Base-by-base conservation (phyloP, 1,140 invertebrate species). In the Marisa cornuarietis region DNA sequence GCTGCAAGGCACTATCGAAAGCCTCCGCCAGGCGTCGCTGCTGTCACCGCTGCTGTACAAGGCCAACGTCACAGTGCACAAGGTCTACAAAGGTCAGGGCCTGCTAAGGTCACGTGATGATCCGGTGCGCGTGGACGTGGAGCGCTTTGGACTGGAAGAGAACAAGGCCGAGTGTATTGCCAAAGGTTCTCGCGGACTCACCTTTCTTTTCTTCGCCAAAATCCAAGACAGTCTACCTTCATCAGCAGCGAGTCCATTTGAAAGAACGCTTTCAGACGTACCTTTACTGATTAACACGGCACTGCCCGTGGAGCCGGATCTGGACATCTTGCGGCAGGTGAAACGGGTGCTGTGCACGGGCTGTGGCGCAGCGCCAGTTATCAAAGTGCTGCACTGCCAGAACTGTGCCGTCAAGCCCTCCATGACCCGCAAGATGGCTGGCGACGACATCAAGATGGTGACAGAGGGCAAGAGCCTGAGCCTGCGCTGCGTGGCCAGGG, bases 41-140 rank as follows among this genome's bases (percentile, higher is more conserved):
- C 63, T 77, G 49, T n/a, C 76, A 20, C 76, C 76, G 51, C 63
- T 77, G 42, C 65, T 77, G 42, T 69, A 77, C 65, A 77, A 77
- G 76, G 76, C 76, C 63, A 54, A 77, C 31, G 76, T 77, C 26
- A 77, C 42, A 0, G 76, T 77, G 18, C 76, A 68, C 42, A 77
- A 54, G 76, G 65, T 77, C 18, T 77, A 77, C 65, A 77, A 77
- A 31, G 76, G 76, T 24, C 63, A 26, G 42, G 76, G 68, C 20
- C 76, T 77, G 16, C 51, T 77, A 63, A 13, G 31, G 16, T 63
- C 20, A 54, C 31, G 42, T 14, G 10, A 31, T 16, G 54, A 24
- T 22, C 22, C 1, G 14, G 13, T 20, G 24, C 9, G n/a, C 63
- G 51, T 77, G 5, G 20, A 77, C 18, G 49, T 77, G 18, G 76